These are phyloP conservation scores for Drosophila paramelanica DNA, from an alignment of 2,888 invertebrate genomes.

Conservation along the genomic window DNA sequence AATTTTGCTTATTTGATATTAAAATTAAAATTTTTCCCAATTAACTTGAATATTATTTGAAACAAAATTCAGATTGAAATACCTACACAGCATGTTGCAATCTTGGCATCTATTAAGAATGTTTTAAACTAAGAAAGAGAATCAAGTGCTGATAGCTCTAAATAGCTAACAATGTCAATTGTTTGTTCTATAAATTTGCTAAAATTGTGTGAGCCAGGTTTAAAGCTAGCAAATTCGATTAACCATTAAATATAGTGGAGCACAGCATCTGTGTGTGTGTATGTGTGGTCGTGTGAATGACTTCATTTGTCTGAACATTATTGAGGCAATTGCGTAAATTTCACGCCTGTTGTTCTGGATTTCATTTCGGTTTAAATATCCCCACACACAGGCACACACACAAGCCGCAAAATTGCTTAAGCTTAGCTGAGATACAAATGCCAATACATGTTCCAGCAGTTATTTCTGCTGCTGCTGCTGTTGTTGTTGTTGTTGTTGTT, in stretches of 20 bases:
- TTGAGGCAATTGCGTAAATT: slow-evolving; percentile 77
- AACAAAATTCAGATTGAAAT: too few species aligned
- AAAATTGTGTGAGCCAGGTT: slow-evolving; percentile 39
- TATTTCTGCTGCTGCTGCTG: slow-evolving; percentile 12
- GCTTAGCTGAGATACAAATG: slow-evolving; percentile 71
- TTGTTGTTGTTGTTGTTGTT: slow-evolving; percentile 10
- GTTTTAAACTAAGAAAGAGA: not conserved
- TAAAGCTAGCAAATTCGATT: slow-evolving; percentile 44
- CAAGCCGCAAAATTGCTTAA: slow-evolving; percentile 65
- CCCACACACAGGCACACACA: slow-evolving; percentile 7
- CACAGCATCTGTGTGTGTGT: slow-evolving; percentile 3
- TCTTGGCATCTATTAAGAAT: too few species aligned
- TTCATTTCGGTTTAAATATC: slow-evolving; percentile 65
- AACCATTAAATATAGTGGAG: slow-evolving; percentile 64
- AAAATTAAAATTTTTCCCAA: too few species aligned
- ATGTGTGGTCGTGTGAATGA: slow-evolving; percentile 46
- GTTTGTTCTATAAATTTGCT: slow-evolving; percentile 3
- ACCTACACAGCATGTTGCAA: too few species aligned
- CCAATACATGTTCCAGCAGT: slow-evolving; percentile 64
- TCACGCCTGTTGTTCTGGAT: slow-evolving; percentile 60
- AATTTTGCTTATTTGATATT: too few species aligned
- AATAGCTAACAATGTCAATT: not conserved
- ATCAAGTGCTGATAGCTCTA: not conserved
- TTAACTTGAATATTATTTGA: too few species aligned
- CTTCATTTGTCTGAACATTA: slow-evolving; percentile 73